Conservation (phyloP, 2,113 vertebrate genomes). For the Sialia sialis region DNA sequence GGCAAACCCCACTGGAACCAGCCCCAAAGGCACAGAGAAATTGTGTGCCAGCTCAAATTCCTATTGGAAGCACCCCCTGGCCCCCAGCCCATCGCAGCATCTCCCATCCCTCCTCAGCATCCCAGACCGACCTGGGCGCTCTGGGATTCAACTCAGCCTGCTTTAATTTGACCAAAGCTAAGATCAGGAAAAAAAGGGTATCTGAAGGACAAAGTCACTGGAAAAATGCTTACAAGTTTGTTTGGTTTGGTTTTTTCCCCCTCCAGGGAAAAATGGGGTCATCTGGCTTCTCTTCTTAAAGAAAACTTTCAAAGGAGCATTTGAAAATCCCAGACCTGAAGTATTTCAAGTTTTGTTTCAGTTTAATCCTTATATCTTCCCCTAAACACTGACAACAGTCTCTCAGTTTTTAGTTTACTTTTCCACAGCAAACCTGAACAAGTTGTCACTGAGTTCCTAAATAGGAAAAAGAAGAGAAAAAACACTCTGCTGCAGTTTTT, state of each 20-base stretch:
- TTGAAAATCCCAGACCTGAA: neutral
- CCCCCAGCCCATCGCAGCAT: neutral
- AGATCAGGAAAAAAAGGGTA: neutral
- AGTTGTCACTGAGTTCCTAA: neutral
- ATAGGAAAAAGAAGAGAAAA: neutral
- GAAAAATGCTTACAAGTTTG: neutral
- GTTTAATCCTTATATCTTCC: neutral
- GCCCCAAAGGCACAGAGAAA: neutral
- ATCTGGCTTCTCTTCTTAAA: neutral
- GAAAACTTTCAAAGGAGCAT: neutral
- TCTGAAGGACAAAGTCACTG: neutral
- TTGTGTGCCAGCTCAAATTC: fast-evolving
- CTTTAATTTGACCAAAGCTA: neutral
- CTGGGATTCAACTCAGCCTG: fast-evolving
- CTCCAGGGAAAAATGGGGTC: neutral
- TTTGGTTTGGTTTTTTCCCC: too few species aligned
- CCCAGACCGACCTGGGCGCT: neutral
- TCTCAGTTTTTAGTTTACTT: neutral
- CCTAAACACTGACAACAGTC: neutral
- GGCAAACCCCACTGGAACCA: fast-evolving
- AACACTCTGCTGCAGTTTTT: neutral
- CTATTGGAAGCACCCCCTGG: neutral
- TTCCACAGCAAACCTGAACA: neutral
- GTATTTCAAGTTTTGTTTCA: neutral
- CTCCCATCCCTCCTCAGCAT: neutral